Conservation (phyloP, 2,113 vertebrate genomes). For the Conger conger region DNA sequence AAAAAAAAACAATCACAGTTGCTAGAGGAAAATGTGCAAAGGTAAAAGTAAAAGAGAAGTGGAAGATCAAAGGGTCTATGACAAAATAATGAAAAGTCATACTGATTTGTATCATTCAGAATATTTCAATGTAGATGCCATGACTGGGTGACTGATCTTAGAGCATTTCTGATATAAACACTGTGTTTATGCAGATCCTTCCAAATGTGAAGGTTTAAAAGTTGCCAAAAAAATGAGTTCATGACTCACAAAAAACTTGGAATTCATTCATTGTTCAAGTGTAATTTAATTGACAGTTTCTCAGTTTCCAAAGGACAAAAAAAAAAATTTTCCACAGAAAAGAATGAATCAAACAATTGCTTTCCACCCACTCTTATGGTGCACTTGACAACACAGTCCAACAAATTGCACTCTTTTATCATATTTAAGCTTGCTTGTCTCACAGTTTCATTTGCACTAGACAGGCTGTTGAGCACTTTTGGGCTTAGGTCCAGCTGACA, state of each 20-base stretch:
- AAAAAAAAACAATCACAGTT: background rate
- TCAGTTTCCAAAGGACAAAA: background rate
- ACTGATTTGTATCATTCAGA: background rate
- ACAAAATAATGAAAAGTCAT: background rate
- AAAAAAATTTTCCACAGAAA: background rate
- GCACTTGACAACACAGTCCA: background rate
- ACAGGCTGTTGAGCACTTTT: conserved; percentile 17
- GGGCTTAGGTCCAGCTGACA: background rate
- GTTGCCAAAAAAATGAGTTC: background rate
- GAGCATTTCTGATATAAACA: background rate
- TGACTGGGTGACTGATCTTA: background rate
- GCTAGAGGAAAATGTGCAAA: background rate
- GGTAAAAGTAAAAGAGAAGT: background rate
- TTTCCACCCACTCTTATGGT: conserved; percentile 1
- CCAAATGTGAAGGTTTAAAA: background rate
- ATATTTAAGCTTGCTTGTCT: conserved; percentile 11
- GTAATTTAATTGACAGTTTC: background rate
- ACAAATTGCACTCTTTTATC: background rate
- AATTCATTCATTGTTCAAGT: background rate
- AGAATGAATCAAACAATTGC: background rate
- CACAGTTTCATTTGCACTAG: background rate
- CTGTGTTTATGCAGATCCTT: background rate
- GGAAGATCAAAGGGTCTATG: background rate
- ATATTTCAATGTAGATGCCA: background rate
- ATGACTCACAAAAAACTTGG: background rate